These are phyloP conservation scores for Sarotherodon lohbergeri DNA, from an alignment of 2,113 vertebrate genomes.

Conservation along the genomic window DNA sequence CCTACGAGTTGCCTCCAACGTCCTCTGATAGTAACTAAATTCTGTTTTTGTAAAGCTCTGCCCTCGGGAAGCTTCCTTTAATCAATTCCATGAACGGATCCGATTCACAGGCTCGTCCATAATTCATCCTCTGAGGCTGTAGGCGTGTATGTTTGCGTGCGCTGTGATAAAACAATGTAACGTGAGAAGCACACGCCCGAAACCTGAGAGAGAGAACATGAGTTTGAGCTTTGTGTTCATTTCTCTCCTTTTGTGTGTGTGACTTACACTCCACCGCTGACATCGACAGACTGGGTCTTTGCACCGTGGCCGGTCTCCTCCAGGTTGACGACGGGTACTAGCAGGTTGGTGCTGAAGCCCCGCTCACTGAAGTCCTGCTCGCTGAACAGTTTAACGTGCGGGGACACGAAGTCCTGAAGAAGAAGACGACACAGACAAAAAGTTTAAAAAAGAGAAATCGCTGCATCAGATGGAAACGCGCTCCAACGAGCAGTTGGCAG, in stretches of 20 bases:
- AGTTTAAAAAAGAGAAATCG: neutral
- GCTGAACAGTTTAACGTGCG: conserved; percentile 85
- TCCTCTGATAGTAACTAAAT: neutral
- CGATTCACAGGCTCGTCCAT: neutral
- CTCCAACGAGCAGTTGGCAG: neutral
- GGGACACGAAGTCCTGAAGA: conserved; percentile 80
- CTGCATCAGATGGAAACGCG: rapidly evolving
- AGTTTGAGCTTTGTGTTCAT: neutral
- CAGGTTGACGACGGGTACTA: conserved; percentile 82
- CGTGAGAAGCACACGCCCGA: neutral
- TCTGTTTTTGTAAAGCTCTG: neutral
- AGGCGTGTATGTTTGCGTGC: neutral
- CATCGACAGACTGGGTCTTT: conserved; percentile 84
- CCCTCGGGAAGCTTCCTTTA: rapidly evolving
- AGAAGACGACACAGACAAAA: neutral
- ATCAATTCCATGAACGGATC: neutral
- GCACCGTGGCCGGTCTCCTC: conserved; percentile 79
- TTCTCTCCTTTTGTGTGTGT: neutral
- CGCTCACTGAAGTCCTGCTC: conserved; percentile 80
- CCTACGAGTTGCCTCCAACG: neutral
- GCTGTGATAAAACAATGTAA: neutral
- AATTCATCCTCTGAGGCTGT: neutral
- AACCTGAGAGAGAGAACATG: neutral
- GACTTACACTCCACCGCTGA: conserved; percentile 90
- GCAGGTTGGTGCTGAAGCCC: conserved; percentile 77